phyloP scores from a whole-genome alignment of 2,888 invertebrate genomes.

The Erebia epiphron region DNA sequence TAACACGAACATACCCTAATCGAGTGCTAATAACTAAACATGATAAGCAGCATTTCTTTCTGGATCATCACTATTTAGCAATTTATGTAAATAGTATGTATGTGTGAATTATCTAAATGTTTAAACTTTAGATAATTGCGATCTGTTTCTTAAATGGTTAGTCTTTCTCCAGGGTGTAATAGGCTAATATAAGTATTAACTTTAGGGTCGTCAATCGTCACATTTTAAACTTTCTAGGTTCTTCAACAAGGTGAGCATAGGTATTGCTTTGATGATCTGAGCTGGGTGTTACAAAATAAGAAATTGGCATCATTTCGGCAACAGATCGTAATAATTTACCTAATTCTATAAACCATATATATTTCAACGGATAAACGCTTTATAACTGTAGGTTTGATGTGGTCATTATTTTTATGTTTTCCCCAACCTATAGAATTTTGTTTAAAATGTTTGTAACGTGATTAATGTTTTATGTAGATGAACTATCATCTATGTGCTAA shows the following conservation, averaged over 20 bases:
- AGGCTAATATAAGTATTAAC: slow-evolving; percentile 31
- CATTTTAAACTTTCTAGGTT: slow-evolving; percentile 32
- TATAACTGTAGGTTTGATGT: slow-evolving; percentile 68
- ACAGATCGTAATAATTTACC: slow-evolving; percentile 77
- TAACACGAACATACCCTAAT: neutral
- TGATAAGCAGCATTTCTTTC: slow-evolving; percentile 29
- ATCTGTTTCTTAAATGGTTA: slow-evolving; percentile 81
- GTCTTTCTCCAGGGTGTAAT: slow-evolving; percentile 51
- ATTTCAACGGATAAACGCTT: slow-evolving; percentile 67
- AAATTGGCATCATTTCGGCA: slow-evolving; percentile 82
- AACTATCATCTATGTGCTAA: slow-evolving; percentile 74
- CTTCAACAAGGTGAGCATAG: slow-evolving; percentile 48
- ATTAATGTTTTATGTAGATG: slow-evolving; percentile 69
- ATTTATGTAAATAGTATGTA: slow-evolving; percentile 46
- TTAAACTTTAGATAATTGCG: slow-evolving; percentile 70
- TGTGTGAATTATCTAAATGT: slow-evolving; percentile 53
- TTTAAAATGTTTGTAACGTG: slow-evolving; percentile 64
- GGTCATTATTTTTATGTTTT: slow-evolving; percentile 63
- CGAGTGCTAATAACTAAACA: neutral
- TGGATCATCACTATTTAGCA: slow-evolving; percentile 40
- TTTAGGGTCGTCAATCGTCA: slow-evolving; percentile 26
- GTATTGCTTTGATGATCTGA: slow-evolving; percentile 72
- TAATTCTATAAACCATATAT: slow-evolving; percentile 58
- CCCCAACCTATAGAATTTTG: slow-evolving; percentile 63
- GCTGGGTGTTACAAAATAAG: slow-evolving; percentile 74